These are phyloP conservation scores for Branchinecta sandiegonensis DNA, from an alignment of 2,888 invertebrate species.

Conservation along the genomic window DNA sequence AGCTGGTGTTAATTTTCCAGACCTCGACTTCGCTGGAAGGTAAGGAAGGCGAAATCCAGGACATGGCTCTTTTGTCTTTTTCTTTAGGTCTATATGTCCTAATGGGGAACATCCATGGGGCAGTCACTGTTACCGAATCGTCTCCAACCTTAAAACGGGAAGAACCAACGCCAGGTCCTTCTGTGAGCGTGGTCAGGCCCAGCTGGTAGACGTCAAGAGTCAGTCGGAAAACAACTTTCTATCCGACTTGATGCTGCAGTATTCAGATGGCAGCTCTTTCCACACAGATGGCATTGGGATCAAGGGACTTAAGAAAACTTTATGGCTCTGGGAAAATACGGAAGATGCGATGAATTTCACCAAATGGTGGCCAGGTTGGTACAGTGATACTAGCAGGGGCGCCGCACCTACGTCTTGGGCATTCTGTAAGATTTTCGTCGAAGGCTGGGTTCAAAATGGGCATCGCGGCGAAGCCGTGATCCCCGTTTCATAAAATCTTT, in stretches of 20 bases:
- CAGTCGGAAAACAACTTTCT: slow-evolving; percentile 43
- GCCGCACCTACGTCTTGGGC: no score
- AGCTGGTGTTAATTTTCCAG: no score
- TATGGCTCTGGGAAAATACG: slow-evolving; percentile 40
- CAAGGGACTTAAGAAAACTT: slow-evolving; percentile 32
- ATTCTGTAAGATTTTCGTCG: no score
- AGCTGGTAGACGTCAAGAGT: slow-evolving; percentile 38
- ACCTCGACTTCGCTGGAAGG: no score
- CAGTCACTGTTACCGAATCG: slow-evolving; percentile 41
- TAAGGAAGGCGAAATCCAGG: no score
- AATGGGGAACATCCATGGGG: slow-evolving; percentile 38
- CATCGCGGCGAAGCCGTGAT: no score
- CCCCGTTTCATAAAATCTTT: no score
- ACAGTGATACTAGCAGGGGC: no score
- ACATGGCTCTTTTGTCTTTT: no score
- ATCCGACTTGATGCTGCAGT: slow-evolving; percentile 38
- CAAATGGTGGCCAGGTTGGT: slow-evolving; percentile 41
- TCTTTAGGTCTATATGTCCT: slow-evolving; percentile 34
- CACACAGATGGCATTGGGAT: slow-evolving; percentile 40
- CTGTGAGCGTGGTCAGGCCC: slow-evolving; percentile 35
- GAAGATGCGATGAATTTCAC: slow-evolving; percentile 33
- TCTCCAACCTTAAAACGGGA: slow-evolving; percentile 31
- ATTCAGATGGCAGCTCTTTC: slow-evolving; percentile 33
- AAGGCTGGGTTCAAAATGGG: no score
- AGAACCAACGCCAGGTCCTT: slow-evolving; percentile 31